These are phyloP conservation scores for Phoenicopterus ruber DNA, from an alignment of 2,113 vertebrate genomes.

Conservation along the genomic window DNA sequence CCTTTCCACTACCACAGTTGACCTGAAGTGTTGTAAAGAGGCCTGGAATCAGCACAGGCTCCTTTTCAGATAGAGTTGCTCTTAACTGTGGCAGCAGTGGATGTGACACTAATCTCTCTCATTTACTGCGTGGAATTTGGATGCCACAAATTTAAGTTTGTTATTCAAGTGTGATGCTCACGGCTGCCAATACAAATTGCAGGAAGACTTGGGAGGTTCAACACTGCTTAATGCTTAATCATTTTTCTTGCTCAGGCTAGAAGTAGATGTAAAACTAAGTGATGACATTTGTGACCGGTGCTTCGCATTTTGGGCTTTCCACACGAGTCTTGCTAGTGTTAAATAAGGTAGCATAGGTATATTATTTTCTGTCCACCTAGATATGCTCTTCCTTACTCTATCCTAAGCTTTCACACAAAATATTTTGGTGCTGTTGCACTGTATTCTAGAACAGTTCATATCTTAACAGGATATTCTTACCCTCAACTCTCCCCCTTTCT, in stretches of 20 bases:
- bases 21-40: background rate
- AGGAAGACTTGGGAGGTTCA: background rate
- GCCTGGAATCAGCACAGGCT: background rate
- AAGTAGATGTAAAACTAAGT: background rate
- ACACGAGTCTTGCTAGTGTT: too few relatives aligned
- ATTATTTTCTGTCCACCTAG: background rate
- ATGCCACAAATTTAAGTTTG: background rate
- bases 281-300: background rate
- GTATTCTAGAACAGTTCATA: background rate
- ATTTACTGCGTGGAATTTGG: background rate
- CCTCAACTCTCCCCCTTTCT: background rate
- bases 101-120: background rate
- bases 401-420: background rate
- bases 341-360: background rate
- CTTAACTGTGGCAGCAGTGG: too few relatives aligned
- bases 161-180: background rate
- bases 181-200: background rate
- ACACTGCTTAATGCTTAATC: background rate
- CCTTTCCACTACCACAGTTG: background rate
- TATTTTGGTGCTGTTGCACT: background rate
- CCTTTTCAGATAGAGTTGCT: background rate
- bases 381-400: background rate
- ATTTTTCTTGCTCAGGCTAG: background rate
- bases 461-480: background rate
- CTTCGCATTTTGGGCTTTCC: background rate